These are phyloP conservation scores for Lottia gigantea DNA, from an alignment of 2,888 invertebrate genomes.

Conservation along the genomic window DNA sequence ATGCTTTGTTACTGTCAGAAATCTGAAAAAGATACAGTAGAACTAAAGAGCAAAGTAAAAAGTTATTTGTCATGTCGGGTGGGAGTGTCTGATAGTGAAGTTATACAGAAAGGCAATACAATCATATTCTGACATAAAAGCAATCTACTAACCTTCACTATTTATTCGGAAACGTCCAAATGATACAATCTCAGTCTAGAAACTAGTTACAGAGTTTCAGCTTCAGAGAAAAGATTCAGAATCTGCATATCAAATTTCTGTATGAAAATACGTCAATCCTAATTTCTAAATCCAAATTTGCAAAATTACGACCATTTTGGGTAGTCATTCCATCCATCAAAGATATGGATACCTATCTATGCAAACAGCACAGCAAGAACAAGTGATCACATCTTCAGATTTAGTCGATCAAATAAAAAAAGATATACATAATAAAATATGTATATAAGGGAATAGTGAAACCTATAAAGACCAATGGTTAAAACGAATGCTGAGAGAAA, in stretches of 20 bases:
- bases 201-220: slow-evolving; percentile 13
- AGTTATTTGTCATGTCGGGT: slow-evolving; percentile 10
- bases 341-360: slow-evolving; percentile 33
- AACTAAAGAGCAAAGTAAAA: not conserved
- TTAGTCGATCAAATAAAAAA: not conserved
- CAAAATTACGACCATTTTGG: not conserved
- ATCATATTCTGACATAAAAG: not conserved
- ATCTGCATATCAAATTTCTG: slow-evolving; percentile 19
- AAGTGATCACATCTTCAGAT: not conserved
- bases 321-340: slow-evolving; percentile 18
- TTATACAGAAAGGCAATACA: not conserved
- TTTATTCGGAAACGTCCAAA: not conserved
- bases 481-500: not conserved
- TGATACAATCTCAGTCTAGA: not conserved
- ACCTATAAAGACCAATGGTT: not conserved
- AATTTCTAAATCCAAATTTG: not conserved
- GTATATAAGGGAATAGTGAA: not conserved
- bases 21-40: not conserved
- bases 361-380: slow-evolving; percentile 23
- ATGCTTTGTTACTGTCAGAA: not conserved
- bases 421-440: not conserved
- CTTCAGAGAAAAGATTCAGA: slow-evolving; percentile 15
- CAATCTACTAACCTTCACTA: not conserved
- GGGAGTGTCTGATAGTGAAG: not conserved
- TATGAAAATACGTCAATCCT: not conserved